A percentile compares a stretch with the other conserved stretches of the same genome.
These are phyloP conservation scores for Subacronicta megacephala DNA, from an alignment of 2,888 invertebrate species.

Conservation along the genomic window DNA sequence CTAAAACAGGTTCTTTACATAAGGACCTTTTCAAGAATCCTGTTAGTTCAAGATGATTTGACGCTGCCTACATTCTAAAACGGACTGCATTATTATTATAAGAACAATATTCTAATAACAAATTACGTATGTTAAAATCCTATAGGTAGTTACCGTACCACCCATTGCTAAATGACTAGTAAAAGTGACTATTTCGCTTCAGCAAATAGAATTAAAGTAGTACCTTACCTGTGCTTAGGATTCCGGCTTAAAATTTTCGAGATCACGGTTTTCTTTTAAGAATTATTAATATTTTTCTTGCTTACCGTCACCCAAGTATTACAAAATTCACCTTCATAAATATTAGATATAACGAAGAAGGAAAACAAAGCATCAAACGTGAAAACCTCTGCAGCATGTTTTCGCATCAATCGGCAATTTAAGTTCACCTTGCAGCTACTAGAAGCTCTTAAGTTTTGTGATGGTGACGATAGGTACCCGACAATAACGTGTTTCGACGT, in stretches of 20 bases:
- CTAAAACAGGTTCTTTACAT: slow-evolving; percentile 60
- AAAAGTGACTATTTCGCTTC: too few relatives aligned
- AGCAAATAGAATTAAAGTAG: too few relatives aligned
- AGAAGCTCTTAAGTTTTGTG: slow-evolving; percentile 23
- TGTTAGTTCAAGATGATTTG: slow-evolving; percentile 24
- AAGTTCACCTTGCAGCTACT: slow-evolving; percentile 52
- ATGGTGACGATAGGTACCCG: slow-evolving; percentile 21
- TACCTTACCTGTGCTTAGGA: too few relatives aligned
- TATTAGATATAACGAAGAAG: too few relatives aligned
- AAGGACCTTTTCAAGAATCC: slow-evolving; percentile 44
- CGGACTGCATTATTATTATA: neutral
- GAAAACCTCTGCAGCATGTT: slow-evolving; percentile 25
- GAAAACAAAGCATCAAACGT: too few relatives aligned
- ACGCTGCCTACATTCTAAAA: slow-evolving; percentile 25
- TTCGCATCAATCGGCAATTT: slow-evolving; percentile 36
- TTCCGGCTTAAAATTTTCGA: too few relatives aligned
- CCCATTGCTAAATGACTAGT: neutral
- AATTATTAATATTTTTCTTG: too few relatives aligned
- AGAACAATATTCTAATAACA: neutral
- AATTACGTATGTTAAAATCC: neutral
- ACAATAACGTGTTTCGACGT: slow-evolving; percentile 25
- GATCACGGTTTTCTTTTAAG: too few relatives aligned
- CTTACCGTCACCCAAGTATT: neutral
- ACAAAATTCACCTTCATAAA: too few relatives aligned
- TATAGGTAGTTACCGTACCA: neutral